Base-by-base conservation (phyloP, 2,113 vertebrate species). In the Camelus bactrianus region DNA sequence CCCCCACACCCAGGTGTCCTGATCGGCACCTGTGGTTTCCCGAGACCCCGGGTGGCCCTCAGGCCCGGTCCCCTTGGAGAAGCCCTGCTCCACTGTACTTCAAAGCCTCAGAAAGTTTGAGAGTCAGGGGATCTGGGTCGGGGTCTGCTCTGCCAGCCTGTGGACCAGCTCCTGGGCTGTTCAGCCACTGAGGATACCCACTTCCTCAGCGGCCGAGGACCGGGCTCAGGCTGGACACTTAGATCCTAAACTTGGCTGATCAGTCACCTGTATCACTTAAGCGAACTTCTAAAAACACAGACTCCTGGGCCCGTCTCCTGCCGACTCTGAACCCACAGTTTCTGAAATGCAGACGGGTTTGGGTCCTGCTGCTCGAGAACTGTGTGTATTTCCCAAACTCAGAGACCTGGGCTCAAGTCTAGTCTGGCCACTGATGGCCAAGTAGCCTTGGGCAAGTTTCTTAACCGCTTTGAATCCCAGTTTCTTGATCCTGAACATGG, bases 41-140 rank as follows among this genome's bases (percentile, higher is more conserved):
- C 10, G 70, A 76, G 16, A 1, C 8, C 50, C 8, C 8, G 19
- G 6, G 6, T 48, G 19, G 24, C 24, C 30, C 58, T 80, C 19
- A 12, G n/a, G 4, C 1, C 8, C 3, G 0, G 6, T 15, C 6
- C 10, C 38, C 8, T 89, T 60, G 8, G 56, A 91, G 62, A 76
- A 85, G 11, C 4, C 38, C 52, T 85, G 35, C 6, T 42, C 6
- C 20, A 6, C 6, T 52, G 2, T 32, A 11, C 11, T 79, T 54
- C 52, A 22, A 20, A 32, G 48, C 14, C 2, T 54, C 46, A 81
- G 48, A n/a, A 50, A 69, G 8, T 0, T 30, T 22, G 50, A 79
- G 26, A 8, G 8, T 42, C 30, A 19, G 15, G 8, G 22, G 1
- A 0, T 38, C n/a, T 52, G 48, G 9, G 1, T 26, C 4, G 5